These are phyloP conservation scores for Acrocera orbiculus DNA, from an alignment of 2,888 invertebrate genomes.

Conservation along the genomic window DNA sequence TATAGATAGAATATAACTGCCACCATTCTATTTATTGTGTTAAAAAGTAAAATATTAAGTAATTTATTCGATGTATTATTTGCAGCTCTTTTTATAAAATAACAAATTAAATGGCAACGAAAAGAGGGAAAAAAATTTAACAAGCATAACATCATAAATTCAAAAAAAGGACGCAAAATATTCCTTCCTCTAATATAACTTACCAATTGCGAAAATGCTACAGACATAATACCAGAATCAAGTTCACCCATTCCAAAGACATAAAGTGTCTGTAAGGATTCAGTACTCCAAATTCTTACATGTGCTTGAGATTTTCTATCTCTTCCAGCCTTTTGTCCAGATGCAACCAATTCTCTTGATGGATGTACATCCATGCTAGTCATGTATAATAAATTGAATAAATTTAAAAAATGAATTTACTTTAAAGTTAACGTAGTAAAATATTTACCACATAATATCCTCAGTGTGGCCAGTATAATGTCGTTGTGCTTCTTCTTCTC, in stretches of 20 bases:
- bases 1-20: constrained; percentile 75
- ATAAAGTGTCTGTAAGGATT: constrained; percentile 70
- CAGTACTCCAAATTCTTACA: constrained; percentile 83
- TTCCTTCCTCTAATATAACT: constrained; percentile 18
- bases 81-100: not conserved
- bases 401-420: not conserved
- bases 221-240: constrained; percentile 69
- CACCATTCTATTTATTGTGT: constrained; percentile 49
- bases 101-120: too few species aligned
- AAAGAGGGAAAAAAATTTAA: too few species aligned
- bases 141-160: not conserved
- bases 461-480: constrained; percentile 86
- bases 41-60: not conserved
- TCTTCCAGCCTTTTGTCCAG: constrained; percentile 71
- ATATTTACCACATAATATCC: constrained; percentile 70
- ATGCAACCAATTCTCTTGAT: constrained; percentile 71
- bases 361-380: constrained; percentile 74
- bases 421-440: not conserved
- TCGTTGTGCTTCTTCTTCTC: constrained; percentile 70
- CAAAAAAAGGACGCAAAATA: not conserved
- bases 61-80: too few species aligned
- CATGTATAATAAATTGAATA: not conserved
- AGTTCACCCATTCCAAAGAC: constrained; percentile 85
- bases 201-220: constrained; percentile 78
- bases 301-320: constrained; percentile 75